Evolutionary conservation across 2,113 vertebrate species (phyloP), one percentile per base, ranked within the genome.

Genomic region (Prolemur simus): DNA sequence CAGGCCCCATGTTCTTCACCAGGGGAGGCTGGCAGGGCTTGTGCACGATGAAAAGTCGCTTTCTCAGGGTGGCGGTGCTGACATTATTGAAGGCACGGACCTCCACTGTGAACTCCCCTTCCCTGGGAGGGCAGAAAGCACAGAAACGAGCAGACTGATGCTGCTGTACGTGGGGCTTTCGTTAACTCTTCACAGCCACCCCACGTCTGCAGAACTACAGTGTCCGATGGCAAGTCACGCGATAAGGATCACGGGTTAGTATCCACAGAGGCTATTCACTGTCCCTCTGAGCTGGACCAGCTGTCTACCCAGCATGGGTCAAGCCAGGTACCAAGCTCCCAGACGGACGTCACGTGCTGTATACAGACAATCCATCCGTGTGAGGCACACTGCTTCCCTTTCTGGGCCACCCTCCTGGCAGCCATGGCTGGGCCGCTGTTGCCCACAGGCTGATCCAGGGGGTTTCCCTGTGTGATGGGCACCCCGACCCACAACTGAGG

Each of bases 1-100:
- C 54, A 1, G 99, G 99, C 32, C 99, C 99, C 98, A 99, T 98
- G 97, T 98, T 99, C 98, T 99, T 99, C 42, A 99, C 98, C 0
- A 98, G 98, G 39, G 99, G 99, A 54, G 99, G 99, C 54, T 98
- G 98, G 97, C 99, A 99, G 15, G 98, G 98, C 39, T 97, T 83
- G 20, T 80, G 89, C 81, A 99, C 98, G 0, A 99, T 96, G 93
- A 99, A 99, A 29, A 99, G 96, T 68, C 97, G 97, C 69, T 98
- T 98, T 39, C 83, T 98, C 3, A 99, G 97, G 58, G 98, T 97
- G 23, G 98, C 97, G 2, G 98, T 96, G 91, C 99, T 99, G 88
- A 99, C 92, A 56, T 98, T 89, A 69, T 99, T 99, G 63, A 96
- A 99, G 68, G 98, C 97, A 0, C 37, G 98, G 63, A 99, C 99